Evolutionary conservation across 2,113 vertebrate genomes (phyloP).

Genomic region (Trogon melanurus): DNA sequence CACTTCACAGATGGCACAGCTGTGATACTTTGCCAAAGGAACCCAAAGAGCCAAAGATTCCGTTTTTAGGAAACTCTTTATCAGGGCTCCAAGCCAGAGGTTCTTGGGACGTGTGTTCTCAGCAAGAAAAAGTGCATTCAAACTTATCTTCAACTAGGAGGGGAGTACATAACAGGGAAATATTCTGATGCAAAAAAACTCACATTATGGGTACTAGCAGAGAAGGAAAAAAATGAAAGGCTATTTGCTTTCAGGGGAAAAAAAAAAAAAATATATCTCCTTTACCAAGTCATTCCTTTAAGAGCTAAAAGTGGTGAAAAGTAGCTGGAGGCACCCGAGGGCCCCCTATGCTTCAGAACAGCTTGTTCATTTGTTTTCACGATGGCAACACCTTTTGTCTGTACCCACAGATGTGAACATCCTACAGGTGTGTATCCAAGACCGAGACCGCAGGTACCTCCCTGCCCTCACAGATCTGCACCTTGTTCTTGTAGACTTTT

Average conservation of each 20-base stretch:
- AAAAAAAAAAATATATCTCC: not conserved
- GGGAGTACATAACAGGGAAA: not conserved
- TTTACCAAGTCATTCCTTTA: not conserved
- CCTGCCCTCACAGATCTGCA: too few species aligned
- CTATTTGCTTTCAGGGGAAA: not conserved
- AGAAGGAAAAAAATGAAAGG: fast-evolving
- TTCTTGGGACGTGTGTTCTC: not conserved
- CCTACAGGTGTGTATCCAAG: not conserved
- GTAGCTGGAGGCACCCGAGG: not conserved
- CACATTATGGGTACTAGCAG: not conserved
- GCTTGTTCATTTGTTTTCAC: not conserved
- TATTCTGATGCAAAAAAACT: not conserved
- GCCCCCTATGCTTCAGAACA: not conserved
- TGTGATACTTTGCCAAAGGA: not conserved
- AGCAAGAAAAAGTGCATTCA: not conserved
- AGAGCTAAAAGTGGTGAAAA: not conserved
- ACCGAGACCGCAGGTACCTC: not conserved
- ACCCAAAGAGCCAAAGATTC: not conserved
- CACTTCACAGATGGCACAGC: not conserved
- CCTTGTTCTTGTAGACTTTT: not conserved
- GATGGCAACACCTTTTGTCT: not conserved
- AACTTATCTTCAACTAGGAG: not conserved
- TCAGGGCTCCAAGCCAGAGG: not conserved
- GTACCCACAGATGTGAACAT: not conserved
- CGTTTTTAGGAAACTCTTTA: not conserved